Evolutionary conservation across 2,113 vertebrate genomes (phyloP), one percentile per base, ranked within the genome.

Genomic region (Rhipidura dahli): DNA sequence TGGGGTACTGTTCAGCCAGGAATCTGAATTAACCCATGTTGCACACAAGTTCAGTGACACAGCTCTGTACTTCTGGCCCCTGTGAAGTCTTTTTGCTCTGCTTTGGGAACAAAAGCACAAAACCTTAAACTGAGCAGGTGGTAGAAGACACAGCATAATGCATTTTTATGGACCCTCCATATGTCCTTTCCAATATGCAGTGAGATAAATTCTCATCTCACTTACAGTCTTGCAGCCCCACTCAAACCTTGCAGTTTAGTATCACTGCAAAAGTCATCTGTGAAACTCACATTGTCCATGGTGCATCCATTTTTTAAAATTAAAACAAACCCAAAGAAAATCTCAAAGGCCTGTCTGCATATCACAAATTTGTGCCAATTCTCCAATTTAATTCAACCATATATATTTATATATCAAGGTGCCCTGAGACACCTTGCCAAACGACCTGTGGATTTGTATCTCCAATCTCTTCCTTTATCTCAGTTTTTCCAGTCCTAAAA

Each of bases 91-190:
- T 71, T 77, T 77, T 59, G 64, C 78, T 94, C 51, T 66, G 23
- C 9, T 39, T 59, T 83, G 39, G 64, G 50, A 95, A 81, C 5
- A 90, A 80, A 81, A 35, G 12, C 53, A 35, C 35, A 72, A 68
- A 42, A 73, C 63, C 63, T 60, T 49, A 66, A 78, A 91, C 50
- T 8, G n/a, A 79, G 71, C 63, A 71, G 85, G 72, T 93, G 80
- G 63, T 56, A 39, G 53, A 59, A 96, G 66, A 80, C 57, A 91
- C 78, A 94, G 72, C 83, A 84, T 83, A 96, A 85, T 77, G 28
- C 75, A 79, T 84, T 83, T 89, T 96, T 90, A 94, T 33, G n/a
- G 81, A 44, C 50, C 39, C 56, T 87, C 84, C 56, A 68, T 39
- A 64, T 68, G 33, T 66, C 56, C 73, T 88, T 37, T n/a, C 87